Percentiles rank a stretch among this genome's conserved stretches.
Evolutionary conservation across 64 coral and sea anemone genomes (phyloP).

Genomic region (Exaiptasia diaphana): DNA sequence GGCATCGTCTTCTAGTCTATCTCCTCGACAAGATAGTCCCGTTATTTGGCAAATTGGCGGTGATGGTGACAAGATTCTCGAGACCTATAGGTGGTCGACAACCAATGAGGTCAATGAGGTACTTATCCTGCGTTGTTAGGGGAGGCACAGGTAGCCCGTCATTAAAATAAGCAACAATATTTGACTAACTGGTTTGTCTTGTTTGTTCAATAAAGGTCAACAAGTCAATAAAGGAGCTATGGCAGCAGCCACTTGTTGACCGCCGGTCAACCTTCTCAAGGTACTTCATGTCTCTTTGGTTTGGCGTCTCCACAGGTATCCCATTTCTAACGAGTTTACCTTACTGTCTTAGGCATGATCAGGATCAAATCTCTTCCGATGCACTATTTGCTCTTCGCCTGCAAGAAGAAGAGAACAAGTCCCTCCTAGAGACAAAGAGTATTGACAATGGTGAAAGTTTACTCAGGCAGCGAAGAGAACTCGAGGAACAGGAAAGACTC

Average conservation of each 20-base stretch:
- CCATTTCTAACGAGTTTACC: neutral
- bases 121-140: neutral
- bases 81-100: neutral
- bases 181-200: neutral
- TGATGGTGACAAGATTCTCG: conserved; percentile 35
- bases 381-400: conserved; percentile 38
- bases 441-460: conserved; percentile 22
- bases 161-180: neutral
- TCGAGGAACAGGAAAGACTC: neutral
- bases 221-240: neutral
- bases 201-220: neutral
- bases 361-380: conserved; percentile 44
- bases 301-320: neutral
- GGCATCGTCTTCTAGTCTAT: conserved; percentile 76
- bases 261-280: neutral
- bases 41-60: conserved; percentile 60
- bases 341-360: neutral
- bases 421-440: neutral
- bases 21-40: conserved; percentile 71
- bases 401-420: conserved; percentile 24
- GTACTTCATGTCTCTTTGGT: neutral
- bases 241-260: neutral
- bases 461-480: neutral
- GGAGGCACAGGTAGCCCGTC: neutral
- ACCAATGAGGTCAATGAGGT: neutral